Evolutionary conservation across 1,140 invertebrate genomes (phyloP).

Genomic region (Teleogryllus occipitalis): DNA sequence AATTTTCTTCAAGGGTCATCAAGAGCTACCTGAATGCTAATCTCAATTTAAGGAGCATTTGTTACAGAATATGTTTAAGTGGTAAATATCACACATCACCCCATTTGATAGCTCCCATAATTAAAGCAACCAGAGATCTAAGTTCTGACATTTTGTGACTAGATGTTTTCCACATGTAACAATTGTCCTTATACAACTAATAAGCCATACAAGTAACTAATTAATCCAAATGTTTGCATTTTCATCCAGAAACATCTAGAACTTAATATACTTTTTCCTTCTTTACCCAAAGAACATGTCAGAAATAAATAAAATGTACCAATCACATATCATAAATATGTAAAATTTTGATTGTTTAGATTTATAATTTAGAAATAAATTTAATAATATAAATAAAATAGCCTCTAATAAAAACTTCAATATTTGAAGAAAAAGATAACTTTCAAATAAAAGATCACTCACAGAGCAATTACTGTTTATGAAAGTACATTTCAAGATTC

Average conservation of each 20-base stretch:
- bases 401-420: not conserved
- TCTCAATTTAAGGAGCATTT: no score
- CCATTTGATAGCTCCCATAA: no score
- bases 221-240: not conserved
- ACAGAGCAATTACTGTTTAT: no score
- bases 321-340: not conserved
- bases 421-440: not conserved
- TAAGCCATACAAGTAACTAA: no score
- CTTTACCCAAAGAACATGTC: not conserved
- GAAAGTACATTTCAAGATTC: no score
- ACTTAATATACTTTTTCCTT: not conserved
- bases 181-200: no score
- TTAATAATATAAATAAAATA: not conserved
- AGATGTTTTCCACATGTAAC: not conserved
- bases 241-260: not conserved
- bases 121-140: no score
- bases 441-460: no score
- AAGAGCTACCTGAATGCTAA: no score
- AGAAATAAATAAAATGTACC: not conserved
- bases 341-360: not conserved
- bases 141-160: not conserved
- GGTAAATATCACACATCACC: no score
- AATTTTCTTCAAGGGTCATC: no score
- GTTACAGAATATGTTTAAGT: no score
- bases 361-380: not conserved